A percentile compares a stretch with the other conserved stretches of the same genome.
phyloP scores from a whole-genome alignment of 2,888 invertebrate genomes.

The Apotomis betuletana region DNA sequence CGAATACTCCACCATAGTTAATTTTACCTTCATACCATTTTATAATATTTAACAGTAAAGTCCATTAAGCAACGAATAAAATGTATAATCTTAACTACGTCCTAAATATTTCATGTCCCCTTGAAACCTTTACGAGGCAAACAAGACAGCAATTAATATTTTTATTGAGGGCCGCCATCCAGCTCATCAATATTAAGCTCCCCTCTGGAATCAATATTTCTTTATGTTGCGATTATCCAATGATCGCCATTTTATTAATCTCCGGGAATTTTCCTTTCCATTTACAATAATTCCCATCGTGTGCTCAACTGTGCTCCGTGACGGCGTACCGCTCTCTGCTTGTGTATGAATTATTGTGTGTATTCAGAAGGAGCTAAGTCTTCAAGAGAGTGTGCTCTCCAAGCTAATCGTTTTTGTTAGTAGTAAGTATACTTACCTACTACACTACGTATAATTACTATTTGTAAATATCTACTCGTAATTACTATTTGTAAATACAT shows the following conservation, averaged over 20 bases:
- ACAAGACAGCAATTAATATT: conserved; percentile 77
- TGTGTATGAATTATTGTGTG: too few relatives aligned
- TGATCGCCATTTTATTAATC: conserved; percentile 39
- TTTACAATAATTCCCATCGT: conserved; percentile 12
- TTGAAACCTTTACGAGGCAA: conserved; percentile 69
- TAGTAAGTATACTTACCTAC: too few relatives aligned
- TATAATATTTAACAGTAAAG: conserved; percentile 27
- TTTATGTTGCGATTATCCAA: conserved; percentile 62
- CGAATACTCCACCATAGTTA: too few relatives aligned
- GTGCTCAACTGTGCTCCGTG: not conserved
- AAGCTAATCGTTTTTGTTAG: too few relatives aligned
- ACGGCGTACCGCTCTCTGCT: too few relatives aligned
- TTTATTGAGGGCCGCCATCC: conserved; percentile 67
- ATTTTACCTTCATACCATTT: not conserved
- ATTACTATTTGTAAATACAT: too few relatives aligned
- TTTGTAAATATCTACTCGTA: too few relatives aligned
- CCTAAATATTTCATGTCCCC: conserved; percentile 63
- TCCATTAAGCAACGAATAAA: conserved; percentile 30
- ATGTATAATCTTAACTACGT: conserved; percentile 44
- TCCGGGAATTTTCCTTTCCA: conserved; percentile 33
- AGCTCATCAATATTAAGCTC: conserved; percentile 75
- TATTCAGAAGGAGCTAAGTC: too few relatives aligned
- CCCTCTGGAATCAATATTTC: conserved; percentile 61
- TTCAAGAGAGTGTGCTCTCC: too few relatives aligned
- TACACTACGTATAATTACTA: too few relatives aligned